These are phyloP conservation scores for Parazoanthus atlanticus DNA, from an alignment of 92 coral and sea anemone genomes.

Conservation along the genomic window DNA sequence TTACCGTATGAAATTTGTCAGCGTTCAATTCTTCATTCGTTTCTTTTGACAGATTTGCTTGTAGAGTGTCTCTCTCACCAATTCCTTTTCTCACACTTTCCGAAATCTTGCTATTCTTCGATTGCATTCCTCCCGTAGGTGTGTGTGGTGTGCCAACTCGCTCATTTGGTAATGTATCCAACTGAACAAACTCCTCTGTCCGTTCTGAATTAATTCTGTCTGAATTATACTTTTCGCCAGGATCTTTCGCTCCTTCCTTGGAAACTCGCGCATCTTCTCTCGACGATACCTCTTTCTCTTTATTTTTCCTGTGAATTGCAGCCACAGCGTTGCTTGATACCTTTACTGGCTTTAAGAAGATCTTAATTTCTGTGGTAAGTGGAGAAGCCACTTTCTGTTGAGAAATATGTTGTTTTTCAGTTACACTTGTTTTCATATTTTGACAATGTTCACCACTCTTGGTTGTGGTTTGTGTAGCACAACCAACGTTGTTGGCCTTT, in stretches of 20 bases:
- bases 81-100: too few species aligned
- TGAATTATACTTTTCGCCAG: not conserved
- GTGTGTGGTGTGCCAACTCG: not conserved
- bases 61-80: not conserved
- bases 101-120: not conserved
- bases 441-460: not conserved
- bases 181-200: not conserved
- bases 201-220: not conserved
- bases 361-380: not conserved
- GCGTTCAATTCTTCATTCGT: not conserved
- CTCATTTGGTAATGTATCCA: not conserved
- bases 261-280: not conserved
- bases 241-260: not conserved
- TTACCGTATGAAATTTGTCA: not conserved
- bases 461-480: not conserved
- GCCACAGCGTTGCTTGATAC: not conserved
- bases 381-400: not conserved
- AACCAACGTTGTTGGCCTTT: not conserved
- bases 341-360: not conserved
- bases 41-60: not conserved
- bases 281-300: not conserved
- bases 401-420: not conserved
- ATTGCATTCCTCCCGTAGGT: too few species aligned
- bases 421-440: not conserved
- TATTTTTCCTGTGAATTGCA: not conserved